phyloP scores from a whole-genome alignment of 2,888 invertebrate genomes.

The Ophonus ardosiacus region DNA sequence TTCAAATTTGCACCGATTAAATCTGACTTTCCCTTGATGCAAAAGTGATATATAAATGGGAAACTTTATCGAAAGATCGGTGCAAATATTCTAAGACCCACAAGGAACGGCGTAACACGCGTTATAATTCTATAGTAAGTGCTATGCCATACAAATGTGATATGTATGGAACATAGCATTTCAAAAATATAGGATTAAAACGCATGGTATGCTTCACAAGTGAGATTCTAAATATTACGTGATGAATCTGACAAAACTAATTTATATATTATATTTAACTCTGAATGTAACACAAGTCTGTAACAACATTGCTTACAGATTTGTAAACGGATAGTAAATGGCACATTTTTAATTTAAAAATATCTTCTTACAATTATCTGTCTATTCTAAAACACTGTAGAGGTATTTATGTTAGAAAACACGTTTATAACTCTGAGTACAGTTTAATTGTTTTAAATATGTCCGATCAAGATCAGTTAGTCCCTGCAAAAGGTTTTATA shows the following conservation, averaged over 20 bases:
- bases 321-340: conserved; percentile 50
- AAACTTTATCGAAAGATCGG: background rate
- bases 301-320: conserved; percentile 50
- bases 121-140: too few species aligned
- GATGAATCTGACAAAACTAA: conserved; percentile 52
- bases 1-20: conserved; percentile 54
- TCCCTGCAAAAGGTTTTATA: too few species aligned
- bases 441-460: too few species aligned
- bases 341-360: conserved; percentile 63
- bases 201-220: background rate
- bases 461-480: too few species aligned
- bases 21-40: conserved; percentile 27
- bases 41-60: conserved; percentile 36
- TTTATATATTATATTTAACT: conserved; percentile 56
- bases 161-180: too few species aligned
- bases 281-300: conserved; percentile 56
- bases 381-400: conserved; percentile 64
- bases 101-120: conserved; percentile 2
- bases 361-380: conserved; percentile 61
- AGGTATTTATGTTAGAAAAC: conserved; percentile 64
- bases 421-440: conserved; percentile 46
- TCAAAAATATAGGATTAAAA: too few species aligned
- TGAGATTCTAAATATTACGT: conserved; percentile 53
- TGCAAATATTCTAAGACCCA: conserved; percentile 46
- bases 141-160: too few species aligned